Percentiles rank a stretch among this genome's conserved stretches.
phyloP scores from a whole-genome alignment of 2,888 invertebrate genomes.

The Andrena fulva region DNA sequence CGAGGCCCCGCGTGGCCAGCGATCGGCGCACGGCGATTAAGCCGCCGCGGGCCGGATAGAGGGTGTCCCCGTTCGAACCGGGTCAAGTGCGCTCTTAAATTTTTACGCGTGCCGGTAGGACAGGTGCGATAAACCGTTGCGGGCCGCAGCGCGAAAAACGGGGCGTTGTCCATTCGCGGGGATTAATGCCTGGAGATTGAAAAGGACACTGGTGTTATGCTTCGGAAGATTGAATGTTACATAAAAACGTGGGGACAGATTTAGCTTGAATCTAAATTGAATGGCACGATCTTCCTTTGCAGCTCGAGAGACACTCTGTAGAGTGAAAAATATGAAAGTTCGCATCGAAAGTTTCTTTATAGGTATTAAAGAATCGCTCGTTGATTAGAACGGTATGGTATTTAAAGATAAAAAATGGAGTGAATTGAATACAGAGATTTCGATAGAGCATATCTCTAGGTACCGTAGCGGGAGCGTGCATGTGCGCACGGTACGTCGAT shows the following conservation, averaged over 20 bases:
- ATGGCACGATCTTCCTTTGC: too few relatives aligned
- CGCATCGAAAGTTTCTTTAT: not conserved
- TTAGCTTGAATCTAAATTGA: too few relatives aligned
- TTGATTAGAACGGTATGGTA: too few relatives aligned
- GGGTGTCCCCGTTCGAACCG: constrained; percentile 1
- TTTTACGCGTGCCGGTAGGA: not conserved
- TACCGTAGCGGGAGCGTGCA: constrained; percentile 12
- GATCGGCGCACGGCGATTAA: not conserved
- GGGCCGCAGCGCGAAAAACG: too few relatives aligned
- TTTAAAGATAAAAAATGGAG: not conserved
- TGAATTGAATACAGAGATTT: not conserved
- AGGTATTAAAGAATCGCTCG: not conserved
- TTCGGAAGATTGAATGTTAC: too few relatives aligned
- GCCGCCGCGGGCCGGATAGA: not conserved
- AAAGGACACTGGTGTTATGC: too few relatives aligned
- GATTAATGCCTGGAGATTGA: too few relatives aligned
- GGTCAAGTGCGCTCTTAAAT: constrained; percentile 27
- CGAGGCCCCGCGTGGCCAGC: too few relatives aligned
- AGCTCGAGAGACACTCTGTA: too few relatives aligned
- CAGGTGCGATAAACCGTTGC: too few relatives aligned
- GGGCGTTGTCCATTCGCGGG: too few relatives aligned
- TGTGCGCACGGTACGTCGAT: constrained; percentile 28
- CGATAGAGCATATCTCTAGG: not conserved
- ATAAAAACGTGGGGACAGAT: too few relatives aligned
- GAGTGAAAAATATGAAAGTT: not conserved